Base-by-base conservation (phyloP, 2,888 invertebrate genomes). In the Troglohyphantes excavatus region DNA sequence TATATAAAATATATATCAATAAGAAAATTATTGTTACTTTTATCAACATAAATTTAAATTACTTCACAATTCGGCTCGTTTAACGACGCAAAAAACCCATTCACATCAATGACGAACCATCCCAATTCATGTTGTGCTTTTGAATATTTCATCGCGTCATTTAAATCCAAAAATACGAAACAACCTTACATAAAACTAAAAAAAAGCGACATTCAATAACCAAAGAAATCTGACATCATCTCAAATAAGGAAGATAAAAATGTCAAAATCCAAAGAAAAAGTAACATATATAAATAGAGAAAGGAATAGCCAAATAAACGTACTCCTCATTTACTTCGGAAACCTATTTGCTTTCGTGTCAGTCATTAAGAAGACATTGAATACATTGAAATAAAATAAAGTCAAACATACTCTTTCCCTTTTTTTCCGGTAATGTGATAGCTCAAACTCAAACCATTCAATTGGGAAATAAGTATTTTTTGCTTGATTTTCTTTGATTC, bases 381-480 rank as follows among this genome's bases (percentile, higher is more conserved):
- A 84, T 61, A 84, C 43, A 84, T 84, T 84, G 84, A 84, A 84
- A 73, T 67, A 33, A 61, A 68, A 86, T 59, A 78, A 82, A 46
- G 21, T 68, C 19, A 27, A 68, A 86, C 68, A 76, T 17, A n/a
- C n/a, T n/a, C 5, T 39, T 39, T 39, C 13, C 0, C 53, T n/a
- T 53, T 17, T n/a, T 65, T 26, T 13, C 11, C n/a, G n/a, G 68
- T 33, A 33, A 68, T 11, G 68, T 26, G 9, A 65, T 27, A 65
- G 68, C 2, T 33, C 33, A 33, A 78, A 78, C 65, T 75, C 33
- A 61, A 59, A 61, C 75, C 59, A 75, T 75, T 75, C 75, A 75
- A 78, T 78, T 53, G 26, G 63, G 39, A 78, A 75, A 73, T n/a
- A 65, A 26, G 23, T 27, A 72, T 43, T 72, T 43, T 75, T 21